Evolutionary conservation across 2,113 vertebrate genomes (phyloP), one percentile per base, ranked within the genome.

Genomic region (Mugil cephalus): DNA sequence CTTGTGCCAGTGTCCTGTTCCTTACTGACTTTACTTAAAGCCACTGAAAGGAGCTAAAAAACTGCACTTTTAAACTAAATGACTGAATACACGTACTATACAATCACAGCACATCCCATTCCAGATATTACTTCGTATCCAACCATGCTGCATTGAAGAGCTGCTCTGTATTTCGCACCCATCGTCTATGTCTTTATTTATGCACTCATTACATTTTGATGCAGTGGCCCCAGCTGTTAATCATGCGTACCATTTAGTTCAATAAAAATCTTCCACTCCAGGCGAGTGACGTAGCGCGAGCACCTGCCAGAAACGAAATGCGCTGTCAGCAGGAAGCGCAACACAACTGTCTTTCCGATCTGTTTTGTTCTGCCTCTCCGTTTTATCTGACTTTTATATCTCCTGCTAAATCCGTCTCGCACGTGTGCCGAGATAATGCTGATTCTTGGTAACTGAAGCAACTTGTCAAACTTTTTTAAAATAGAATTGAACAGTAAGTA

Each of bases 211-310:
- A 81, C 43, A 58, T 73, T 68, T 60, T 87, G 77, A 85, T 87
- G 77, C 82, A 88, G 72, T 64, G 74, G 74, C 65, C 79, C 79
- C 86, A 91, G 87, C 82, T 92, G 88, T 85, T 88, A 53, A 55
- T 59, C 15, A 10, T 59, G 59, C 58, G 69, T 78, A 66, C 64
- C 67, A 79, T 83, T 90, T 87, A 89, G 72, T 74, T 80, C 77
- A 83, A 87, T 85, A 83, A 75, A 84, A 79, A 64, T 65, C 51
- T 74, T 60, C n/a, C 76, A 51, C 75, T 83, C 69, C 55, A 85
- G 74, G 38, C 36, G 6, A 78, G 69, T 83, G 74, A 87, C 83
- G 69, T 58, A 54, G 40, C 54, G 19, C 7, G 21, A 81, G 76
- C 73, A 79, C 70, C 78, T 89, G 85, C 74, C 42, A 69, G 69